Conservation (phyloP, 2,113 vertebrate genomes). For the Pseudorasbora parva region DNA sequence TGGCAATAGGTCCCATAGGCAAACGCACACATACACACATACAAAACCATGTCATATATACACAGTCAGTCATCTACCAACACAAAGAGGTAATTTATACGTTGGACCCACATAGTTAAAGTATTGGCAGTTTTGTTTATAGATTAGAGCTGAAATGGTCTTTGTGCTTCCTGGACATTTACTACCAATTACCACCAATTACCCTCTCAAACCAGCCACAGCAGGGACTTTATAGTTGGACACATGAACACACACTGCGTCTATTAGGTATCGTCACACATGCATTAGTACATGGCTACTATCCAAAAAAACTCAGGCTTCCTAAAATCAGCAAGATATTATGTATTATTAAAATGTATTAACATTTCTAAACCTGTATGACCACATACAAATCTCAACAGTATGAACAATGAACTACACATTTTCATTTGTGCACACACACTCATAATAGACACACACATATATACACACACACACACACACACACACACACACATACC, state of each 20-base stretch:
- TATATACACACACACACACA: too few relatives aligned
- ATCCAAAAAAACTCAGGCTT: constrained; percentile 5
- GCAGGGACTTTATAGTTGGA: constrained; percentile 33
- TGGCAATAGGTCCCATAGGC: constrained; percentile 52
- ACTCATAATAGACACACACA: neutral
- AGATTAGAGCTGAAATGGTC: constrained; percentile 47
- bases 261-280: constrained; percentile 15
- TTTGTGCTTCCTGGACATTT: constrained; percentile 49
- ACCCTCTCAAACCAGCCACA: constrained; percentile 40
- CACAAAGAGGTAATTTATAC: constrained; percentile 33
- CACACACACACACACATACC: too few relatives aligned
- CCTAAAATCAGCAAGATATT: constrained; percentile 20
- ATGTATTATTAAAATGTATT: neutral
- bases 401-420: neutral
- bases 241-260: neutral
- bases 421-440: constrained; percentile 24
- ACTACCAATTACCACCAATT: constrained; percentile 55
- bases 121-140: constrained; percentile 45
- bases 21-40: constrained; percentile 59
- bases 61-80: constrained; percentile 24
- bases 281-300: constrained; percentile 2
- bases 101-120: constrained; percentile 44
- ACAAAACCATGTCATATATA: constrained; percentile 46
- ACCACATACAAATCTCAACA: constrained; percentile 37
- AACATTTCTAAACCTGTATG: neutral